phyloP scores from a whole-genome alignment of 2,888 invertebrate genomes.

The Macrophya alboannulata region DNA sequence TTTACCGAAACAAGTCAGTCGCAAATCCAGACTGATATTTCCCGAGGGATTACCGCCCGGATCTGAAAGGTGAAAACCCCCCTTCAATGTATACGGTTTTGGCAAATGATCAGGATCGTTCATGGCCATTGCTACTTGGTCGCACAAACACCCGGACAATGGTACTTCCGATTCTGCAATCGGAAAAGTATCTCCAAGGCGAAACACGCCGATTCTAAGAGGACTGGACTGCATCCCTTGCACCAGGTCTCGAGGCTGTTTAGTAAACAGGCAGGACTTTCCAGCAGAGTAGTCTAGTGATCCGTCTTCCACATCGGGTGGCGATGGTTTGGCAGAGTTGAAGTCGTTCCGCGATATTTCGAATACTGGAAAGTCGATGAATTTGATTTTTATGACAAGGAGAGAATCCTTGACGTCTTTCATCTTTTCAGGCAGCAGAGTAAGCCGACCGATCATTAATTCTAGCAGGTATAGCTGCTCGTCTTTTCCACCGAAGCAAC shows the following conservation, averaged over 20 bases:
- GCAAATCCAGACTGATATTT: slow-evolving; percentile 69
- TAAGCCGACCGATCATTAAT: slow-evolving; percentile 72
- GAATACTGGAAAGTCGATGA: slow-evolving; percentile 76
- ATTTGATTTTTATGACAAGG: slow-evolving; percentile 73
- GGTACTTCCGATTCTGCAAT: slow-evolving; percentile 72
- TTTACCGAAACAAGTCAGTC: slow-evolving; percentile 72
- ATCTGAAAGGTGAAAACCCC: slow-evolving; percentile 70
- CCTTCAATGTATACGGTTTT: slow-evolving; percentile 70
- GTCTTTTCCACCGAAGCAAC: slow-evolving; percentile 74
- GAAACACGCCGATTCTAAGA: slow-evolving; percentile 73
- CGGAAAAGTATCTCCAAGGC: slow-evolving; percentile 74
- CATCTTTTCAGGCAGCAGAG: slow-evolving; percentile 69
- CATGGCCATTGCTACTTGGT: slow-evolving; percentile 74
- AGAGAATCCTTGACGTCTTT: slow-evolving; percentile 67
- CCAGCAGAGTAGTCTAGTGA: slow-evolving; percentile 71
- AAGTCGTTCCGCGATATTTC: slow-evolving; percentile 72
- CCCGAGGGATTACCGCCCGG: slow-evolving; percentile 75
- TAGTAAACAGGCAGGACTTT: slow-evolving; percentile 73
- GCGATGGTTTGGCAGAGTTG: slow-evolving; percentile 64
- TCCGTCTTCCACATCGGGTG: slow-evolving; percentile 61
- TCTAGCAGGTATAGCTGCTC: slow-evolving; percentile 74
- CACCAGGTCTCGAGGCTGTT: slow-evolving; percentile 73
- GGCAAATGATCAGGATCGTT: slow-evolving; percentile 74
- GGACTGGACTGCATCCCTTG: slow-evolving; percentile 69
- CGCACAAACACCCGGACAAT: slow-evolving; percentile 75